Evolutionary conservation across 2,113 vertebrate genomes (phyloP), one percentile per base, ranked within the genome.

Genomic region (Lampris incognitus): DNA sequence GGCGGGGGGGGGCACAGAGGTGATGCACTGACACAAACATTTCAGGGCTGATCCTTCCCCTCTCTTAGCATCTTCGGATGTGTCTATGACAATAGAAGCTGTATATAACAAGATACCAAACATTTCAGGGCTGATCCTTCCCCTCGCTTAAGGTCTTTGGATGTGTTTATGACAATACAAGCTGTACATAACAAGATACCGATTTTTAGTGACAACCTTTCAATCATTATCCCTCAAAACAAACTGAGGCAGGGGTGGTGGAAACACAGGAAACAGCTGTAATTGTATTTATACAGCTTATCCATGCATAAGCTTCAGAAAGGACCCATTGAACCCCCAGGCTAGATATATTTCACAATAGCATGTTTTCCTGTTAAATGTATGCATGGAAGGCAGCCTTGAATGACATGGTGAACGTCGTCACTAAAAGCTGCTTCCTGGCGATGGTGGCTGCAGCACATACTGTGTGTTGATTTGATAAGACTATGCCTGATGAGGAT

Each of bases 391-490:
- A 1, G 54, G 38, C 44, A 48, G 24, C 24, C 24, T 24, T 24
- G 6, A 39, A 49, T 51, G 57, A 50, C 57, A 72, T 62, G 44
- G 9, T 39, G 62, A 36, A n/a, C 51, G 48, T 0, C 8, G 8
- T 41, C 41, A 36, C 11, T 38, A 42, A 51, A 76, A 75, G 65
- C 76, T 83, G 76, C 54, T 81, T 83, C 71, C 81, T 78, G 42
- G 46, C 50, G 51, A 86, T 74, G 54, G 4, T 9, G 51, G 36
- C 36, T 54, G 36, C 62, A 64, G 67, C 36, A 38, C 37, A 37
- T 50, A 40, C 9, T 52, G 10, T 69, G 68, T 42, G 52, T 60
- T 71, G 57, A 39, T 37, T 38, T 42, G 52, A 65, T 48, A 49
- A 0, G 46, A 69, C 69, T 54, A 59, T 46, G 11, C 2, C 13